Conservation (phyloP, 2,113 vertebrate genomes). For the Tachuris rubrigastra region DNA sequence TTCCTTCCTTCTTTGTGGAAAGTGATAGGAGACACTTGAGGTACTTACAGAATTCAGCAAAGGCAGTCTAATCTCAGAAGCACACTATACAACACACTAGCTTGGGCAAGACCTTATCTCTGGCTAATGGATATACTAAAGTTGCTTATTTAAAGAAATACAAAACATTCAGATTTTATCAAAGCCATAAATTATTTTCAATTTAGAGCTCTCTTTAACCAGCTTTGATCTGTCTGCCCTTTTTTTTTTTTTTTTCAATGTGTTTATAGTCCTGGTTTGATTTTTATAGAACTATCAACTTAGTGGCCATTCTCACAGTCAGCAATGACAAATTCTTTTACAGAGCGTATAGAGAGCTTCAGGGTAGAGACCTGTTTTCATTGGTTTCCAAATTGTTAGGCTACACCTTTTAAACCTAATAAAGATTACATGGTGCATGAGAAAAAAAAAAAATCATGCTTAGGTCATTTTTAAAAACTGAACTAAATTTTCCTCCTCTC, state of each 20-base stretch:
- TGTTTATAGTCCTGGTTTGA: neutral
- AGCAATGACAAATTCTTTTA: slow-evolving; percentile 14
- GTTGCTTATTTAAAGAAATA: neutral
- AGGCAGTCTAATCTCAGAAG: neutral
- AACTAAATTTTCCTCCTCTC: neutral
- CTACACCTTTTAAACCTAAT: neutral
- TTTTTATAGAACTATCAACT: neutral
- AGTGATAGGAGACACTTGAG: neutral
- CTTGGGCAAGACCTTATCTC: neutral
- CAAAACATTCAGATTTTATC: neutral
- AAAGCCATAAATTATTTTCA: neutral
- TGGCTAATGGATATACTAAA: neutral
- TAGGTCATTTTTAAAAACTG: neutral
- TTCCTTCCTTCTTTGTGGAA: neutral
- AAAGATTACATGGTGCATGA: neutral
- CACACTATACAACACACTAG: neutral
- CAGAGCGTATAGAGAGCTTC: slow-evolving; percentile 27
- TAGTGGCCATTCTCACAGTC: slow-evolving; percentile 24
- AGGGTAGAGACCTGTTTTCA: neutral
- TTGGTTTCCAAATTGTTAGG: neutral
- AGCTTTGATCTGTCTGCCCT: neutral
- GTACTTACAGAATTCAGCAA: neutral
- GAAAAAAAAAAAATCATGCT: neutral
- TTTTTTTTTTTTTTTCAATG: neutral
- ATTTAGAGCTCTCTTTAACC: neutral